A percentile compares a stretch with the other conserved stretches of the same genome.
These are phyloP conservation scores for Hemiscyllium ocellatum DNA, from an alignment of 2,113 vertebrate genomes.

Conservation along the genomic window DNA sequence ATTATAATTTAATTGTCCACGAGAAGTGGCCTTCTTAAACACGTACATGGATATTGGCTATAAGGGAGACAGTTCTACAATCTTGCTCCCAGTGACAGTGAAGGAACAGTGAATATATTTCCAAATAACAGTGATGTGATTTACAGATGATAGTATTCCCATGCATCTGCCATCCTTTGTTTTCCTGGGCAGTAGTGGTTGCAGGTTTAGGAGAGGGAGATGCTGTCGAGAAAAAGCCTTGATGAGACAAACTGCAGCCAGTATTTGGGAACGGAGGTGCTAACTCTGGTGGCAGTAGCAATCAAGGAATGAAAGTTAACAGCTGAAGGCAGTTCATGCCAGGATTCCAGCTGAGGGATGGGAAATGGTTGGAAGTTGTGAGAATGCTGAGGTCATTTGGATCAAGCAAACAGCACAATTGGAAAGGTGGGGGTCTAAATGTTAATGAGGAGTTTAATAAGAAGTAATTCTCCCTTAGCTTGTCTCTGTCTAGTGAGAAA, in stretches of 20 bases:
- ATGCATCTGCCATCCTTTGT: neutral
- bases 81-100: neutral
- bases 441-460: neutral
- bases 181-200: neutral
- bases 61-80: neutral
- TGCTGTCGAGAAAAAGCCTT: no score
- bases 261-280: neutral
- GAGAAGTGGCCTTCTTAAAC: neutral
- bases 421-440: neutral
- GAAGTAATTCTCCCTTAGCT: no score
- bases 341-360: neutral
- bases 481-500: no score
- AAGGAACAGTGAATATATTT: neutral
- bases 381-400: neutral
- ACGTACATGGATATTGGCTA: neutral
- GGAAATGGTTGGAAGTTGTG: neutral
- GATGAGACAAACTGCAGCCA: neutral
- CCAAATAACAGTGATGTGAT: neutral
- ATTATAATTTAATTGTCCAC: neutral
- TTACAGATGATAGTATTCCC: neutral
- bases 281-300: neutral
- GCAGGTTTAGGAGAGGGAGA: neutral
- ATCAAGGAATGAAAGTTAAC: neutral
- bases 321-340: neutral
- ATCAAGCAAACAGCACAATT: neutral